These are phyloP conservation scores for Craniophora ligustri DNA, from an alignment of 2,888 invertebrate genomes.

Conservation along the genomic window DNA sequence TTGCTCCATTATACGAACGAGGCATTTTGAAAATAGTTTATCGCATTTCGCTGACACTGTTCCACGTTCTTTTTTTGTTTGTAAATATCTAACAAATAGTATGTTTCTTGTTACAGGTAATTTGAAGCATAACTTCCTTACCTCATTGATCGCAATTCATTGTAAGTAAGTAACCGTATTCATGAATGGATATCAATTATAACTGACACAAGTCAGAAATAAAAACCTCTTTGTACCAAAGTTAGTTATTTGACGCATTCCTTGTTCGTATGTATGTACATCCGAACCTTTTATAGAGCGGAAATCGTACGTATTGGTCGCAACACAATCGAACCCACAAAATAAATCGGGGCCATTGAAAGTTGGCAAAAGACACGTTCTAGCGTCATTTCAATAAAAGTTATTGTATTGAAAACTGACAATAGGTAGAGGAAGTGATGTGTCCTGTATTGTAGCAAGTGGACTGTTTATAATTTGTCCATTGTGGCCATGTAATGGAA, in stretches of 20 bases:
- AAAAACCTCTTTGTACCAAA: conserved; percentile 65
- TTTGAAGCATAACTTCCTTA: conserved; percentile 68
- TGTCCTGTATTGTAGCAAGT: conserved; percentile 84
- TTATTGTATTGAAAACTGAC: conserved; percentile 87
- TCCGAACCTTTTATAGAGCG: conserved; percentile 77
- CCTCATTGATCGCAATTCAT: conserved; percentile 58
- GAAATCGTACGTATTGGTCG: conserved; percentile 80
- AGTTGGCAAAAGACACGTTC: conserved; percentile 75
- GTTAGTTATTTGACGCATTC: conserved; percentile 71
- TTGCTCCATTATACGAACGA: too few species aligned
- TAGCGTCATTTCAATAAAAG: conserved; percentile 87
- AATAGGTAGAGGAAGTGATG: conserved; percentile 87
- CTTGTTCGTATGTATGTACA: conserved; percentile 55
- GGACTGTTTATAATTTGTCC: conserved; percentile 88
- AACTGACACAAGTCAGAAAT: conserved; percentile 75
- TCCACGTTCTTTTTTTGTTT: too few species aligned
- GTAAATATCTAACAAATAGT: conserved; percentile 57
- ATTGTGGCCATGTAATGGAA: conserved; percentile 81
- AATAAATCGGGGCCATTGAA: conserved; percentile 80
- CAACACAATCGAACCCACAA: conserved; percentile 78
- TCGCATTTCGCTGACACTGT: too few species aligned
- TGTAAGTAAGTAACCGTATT: conserved; percentile 63
- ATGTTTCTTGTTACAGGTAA: conserved; percentile 78
- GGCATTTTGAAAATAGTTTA: too few species aligned
- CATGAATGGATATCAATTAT: conserved; percentile 60